A percentile compares a stretch with the other conserved stretches of the same genome.
Conservation (phyloP, 1,140 invertebrate genomes). For the Mamestra configurata region DNA sequence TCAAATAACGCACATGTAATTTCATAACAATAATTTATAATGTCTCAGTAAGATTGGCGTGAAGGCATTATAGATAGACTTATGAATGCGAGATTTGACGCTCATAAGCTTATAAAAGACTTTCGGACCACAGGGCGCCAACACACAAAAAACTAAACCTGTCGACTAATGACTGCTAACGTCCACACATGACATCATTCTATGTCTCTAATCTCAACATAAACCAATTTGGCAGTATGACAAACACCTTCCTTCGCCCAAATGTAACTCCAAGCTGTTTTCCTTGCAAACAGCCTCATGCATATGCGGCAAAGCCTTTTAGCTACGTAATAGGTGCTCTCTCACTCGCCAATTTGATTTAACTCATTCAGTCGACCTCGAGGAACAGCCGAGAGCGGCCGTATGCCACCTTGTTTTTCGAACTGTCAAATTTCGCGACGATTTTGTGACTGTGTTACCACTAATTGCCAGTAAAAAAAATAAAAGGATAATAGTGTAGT, state of each 20-base stretch:
- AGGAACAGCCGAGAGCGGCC: slow-evolving; percentile 68
- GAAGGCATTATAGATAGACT: neutral
- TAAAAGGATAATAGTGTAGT: slow-evolving; percentile 48
- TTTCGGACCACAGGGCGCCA: slow-evolving; percentile 33
- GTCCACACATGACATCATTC: slow-evolving; percentile 50
- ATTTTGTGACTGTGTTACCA: slow-evolving; percentile 63
- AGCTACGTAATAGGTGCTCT: slow-evolving; percentile 71
- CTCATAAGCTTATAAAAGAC: neutral
- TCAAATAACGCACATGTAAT: neutral
- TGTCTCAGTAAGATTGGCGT: neutral
- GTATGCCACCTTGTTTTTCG: slow-evolving; percentile 65
- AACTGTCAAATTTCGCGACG: slow-evolving; percentile 72
- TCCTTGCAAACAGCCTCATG: slow-evolving; percentile 81
- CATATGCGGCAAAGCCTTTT: slow-evolving; percentile 68
- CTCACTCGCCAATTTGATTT: slow-evolving; percentile 73
- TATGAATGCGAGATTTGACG: slow-evolving; percentile 22
- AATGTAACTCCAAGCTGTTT: slow-evolving; percentile 71
- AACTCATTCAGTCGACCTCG: slow-evolving; percentile 84
- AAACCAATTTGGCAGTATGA: slow-evolving; percentile 64
- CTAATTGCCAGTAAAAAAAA: slow-evolving; percentile 48
- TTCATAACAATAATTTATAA: slow-evolving; percentile 20
- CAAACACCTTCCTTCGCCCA: slow-evolving; percentile 62
- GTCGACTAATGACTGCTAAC: slow-evolving; percentile 30
- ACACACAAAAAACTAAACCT: slow-evolving; percentile 22
- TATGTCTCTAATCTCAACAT: slow-evolving; percentile 33